Percentiles rank a stretch among this genome's conserved stretches.
Evolutionary conservation across 1,140 invertebrate species (phyloP).

Genomic region (Chionoecetes opilio): DNA sequence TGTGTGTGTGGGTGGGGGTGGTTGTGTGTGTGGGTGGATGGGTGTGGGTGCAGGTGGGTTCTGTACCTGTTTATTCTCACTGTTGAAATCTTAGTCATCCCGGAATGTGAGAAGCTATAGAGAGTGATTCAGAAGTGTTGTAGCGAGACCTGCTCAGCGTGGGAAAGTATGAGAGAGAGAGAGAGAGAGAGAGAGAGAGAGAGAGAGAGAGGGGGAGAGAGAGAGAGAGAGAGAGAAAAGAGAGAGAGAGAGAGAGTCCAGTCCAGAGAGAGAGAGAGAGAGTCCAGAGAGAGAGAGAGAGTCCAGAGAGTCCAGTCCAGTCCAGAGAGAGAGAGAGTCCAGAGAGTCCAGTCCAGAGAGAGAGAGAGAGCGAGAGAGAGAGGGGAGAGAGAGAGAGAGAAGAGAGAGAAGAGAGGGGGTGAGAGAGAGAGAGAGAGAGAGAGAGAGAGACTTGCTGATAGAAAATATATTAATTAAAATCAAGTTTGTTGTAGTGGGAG

Average conservation of each 20-base stretch:
- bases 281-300: no score
- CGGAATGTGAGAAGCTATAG: no score
- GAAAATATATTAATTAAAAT: no score
- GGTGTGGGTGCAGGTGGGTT: background rate
- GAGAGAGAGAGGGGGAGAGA: slow-evolving; percentile 39
- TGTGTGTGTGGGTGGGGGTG: slow-evolving; percentile 42
- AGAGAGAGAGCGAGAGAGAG: slow-evolving; percentile 1
- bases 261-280: background rate
- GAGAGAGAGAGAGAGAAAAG: slow-evolving; percentile 54
- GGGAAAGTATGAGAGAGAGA: background rate
- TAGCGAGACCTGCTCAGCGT: background rate
- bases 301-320: no score
- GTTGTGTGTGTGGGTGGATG: slow-evolving; percentile 5
- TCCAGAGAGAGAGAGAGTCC: no score
- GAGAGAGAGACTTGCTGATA: background rate
- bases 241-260: slow-evolving; percentile 53
- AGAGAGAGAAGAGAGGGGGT: no score
- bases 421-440: background rate
- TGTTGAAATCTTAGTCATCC: no score
- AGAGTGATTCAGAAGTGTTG: no score
- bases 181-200: slow-evolving; percentile 41
- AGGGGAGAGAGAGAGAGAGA: background rate
- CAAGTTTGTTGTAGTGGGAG: no score
- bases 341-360: background rate
- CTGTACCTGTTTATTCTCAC: no score